Evolutionary conservation across 2,113 vertebrate species (phyloP), one percentile per base, ranked within the genome.

Genomic region (Zosterops lateralis): DNA sequence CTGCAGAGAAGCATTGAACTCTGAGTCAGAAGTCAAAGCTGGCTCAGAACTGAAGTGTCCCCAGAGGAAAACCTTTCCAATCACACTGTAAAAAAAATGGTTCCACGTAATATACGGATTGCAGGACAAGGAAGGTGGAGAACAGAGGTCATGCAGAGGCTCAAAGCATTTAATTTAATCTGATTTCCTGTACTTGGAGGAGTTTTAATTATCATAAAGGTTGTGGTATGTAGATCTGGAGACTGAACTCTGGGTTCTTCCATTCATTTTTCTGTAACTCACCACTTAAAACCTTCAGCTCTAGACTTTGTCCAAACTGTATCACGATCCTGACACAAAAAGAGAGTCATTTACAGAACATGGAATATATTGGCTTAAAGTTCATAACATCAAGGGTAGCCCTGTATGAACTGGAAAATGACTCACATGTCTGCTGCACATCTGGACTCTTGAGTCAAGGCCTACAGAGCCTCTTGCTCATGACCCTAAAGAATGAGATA

Each of bases 1-100:
- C 15, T 60, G 17, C 0, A 0, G 34, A 62, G 34, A 72, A 38
- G 14, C 11, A 29, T 14, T 58, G 48, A 61, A 58, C 21, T 53
- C 45, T 8, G 20, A 92, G 62, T 38, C 54, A 56, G 18, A 79
- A n/a, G 31, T 65, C 40, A 76, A 76, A 94, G 26, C 29, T 73
- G 36, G 18, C 53, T 86, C 75, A 67, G 58, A 91, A 72, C 36
- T 38, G 13, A 64, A 51, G 29, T 45, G 5, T 44, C 87, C 80
- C 53, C 61, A 54, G 67, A 85, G 44, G 31, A 86, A 85, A 91
- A 47, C 29, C 32, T 66, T 81, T 75, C 57, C 36, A 64, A 56
- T 44, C 34, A 34, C 11, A 18, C 29, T 22, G 15, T 31, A n/a
- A n/a, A 68, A 68, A 90, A 66, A 75, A 60, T 7, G 9, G n/a